Conservation (phyloP, 2,797 vertebrate genomes). For the Hippocampus kuda region DNA sequence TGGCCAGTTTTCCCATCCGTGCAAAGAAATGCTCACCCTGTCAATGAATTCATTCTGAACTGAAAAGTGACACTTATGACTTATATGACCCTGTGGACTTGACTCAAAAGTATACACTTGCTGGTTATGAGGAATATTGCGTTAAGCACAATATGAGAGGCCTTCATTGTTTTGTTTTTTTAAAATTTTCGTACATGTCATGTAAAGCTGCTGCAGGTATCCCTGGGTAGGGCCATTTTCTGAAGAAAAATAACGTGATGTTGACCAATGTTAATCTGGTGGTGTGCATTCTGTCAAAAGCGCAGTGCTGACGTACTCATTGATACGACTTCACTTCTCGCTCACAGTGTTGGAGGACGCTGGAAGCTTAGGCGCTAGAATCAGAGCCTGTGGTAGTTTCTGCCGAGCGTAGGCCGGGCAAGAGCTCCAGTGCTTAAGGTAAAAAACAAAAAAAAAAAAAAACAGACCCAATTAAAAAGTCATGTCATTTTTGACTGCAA, state of each 20-base stretch:
- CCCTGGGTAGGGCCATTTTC: constrained; percentile 27
- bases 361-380: constrained; percentile 98
- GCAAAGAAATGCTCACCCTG: constrained; percentile 60
- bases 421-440: constrained; percentile 99
- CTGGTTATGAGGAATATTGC: constrained; percentile 30
- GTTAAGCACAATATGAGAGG: constrained; percentile 1
- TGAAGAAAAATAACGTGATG: neutral
- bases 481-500: constrained; percentile 68
- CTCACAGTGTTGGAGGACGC: constrained; percentile 99
- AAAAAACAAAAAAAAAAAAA: constrained; percentile 56
- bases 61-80: constrained; percentile 36
- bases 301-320: constrained; percentile 60
- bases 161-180: neutral
- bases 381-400: constrained; percentile 99
- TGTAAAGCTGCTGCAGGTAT: constrained; percentile 38
- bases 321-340: constrained; percentile 97
- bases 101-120: constrained; percentile 17
- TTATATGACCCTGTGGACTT: constrained; percentile 35
- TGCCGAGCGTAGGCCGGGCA: constrained; percentile 98
- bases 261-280: constrained; percentile 43
- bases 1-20: constrained; percentile 24
- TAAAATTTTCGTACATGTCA: constrained; percentile 63
- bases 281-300: constrained; percentile 61
- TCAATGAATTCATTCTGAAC: constrained; percentile 49
- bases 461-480: constrained; percentile 43